phyloP scores from a whole-genome alignment of 2,797 vertebrate species.

The Pampus argenteus region DNA sequence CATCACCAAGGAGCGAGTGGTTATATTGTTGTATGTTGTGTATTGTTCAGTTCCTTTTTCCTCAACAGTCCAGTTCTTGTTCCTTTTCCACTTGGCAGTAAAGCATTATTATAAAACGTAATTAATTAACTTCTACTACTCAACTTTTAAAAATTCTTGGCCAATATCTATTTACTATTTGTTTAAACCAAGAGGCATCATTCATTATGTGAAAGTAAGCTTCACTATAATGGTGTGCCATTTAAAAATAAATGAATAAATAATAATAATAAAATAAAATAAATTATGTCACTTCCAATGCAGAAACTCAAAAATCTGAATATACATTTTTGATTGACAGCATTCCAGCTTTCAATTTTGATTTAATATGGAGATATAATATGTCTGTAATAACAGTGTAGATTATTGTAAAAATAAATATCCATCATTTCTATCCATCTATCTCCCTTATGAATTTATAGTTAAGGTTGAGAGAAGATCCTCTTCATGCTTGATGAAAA shows the following conservation, averaged over 20 bases:
- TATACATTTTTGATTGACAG: background rate
- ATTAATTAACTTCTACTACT: no score
- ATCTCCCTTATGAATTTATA: background rate
- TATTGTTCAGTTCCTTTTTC: no score
- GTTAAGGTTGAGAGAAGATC: background rate
- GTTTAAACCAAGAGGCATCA: background rate
- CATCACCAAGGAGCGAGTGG: no score
- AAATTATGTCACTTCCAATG: background rate
- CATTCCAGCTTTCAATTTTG: background rate
- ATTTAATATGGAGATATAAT: background rate
- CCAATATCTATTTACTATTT: background rate
- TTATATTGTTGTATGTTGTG: no score
- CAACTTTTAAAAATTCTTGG: no score
- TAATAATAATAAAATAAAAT: no score
- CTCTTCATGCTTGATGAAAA: slow-evolving; percentile 21
- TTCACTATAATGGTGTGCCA: background rate
- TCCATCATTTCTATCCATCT: background rate
- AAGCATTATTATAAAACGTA: background rate
- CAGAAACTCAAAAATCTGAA: background rate
- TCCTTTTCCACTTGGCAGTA: background rate
- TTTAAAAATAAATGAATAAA: no score
- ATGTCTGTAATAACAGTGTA: background rate
- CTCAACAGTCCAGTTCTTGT: no score
- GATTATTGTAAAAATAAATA: background rate
- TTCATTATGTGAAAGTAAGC: background rate